Evolutionary conservation across 2,888 invertebrate species (phyloP), one percentile per base, ranked within the genome.

Genomic region (Nymphalis c-album): DNA sequence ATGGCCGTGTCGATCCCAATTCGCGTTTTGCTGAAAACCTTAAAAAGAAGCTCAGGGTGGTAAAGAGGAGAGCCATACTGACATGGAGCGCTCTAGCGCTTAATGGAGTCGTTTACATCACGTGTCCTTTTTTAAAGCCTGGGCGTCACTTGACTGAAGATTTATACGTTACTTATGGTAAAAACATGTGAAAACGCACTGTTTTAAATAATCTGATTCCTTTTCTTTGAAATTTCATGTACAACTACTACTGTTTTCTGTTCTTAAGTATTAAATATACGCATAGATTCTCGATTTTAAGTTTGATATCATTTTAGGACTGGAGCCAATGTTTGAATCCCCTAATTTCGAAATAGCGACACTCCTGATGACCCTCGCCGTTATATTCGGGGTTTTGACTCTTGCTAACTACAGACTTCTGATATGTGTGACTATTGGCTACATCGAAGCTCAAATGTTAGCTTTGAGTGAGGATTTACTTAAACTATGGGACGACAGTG

Each of bases 401-500:
- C 7, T 57, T n/a, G 55, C 55, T 2, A 57, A 57, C 35, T 31
- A 31, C 35, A 57, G 31, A 0, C 79, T 86, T 18, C 71, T 85
- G 1, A 80, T 87, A 5, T 72, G 85, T 51, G 71, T 83, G 1
- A 73, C 75, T 16, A 35, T 57, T 7, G 88, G 87, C 0, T 86
- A 85, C 67, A 80, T 78, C 0, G 86, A 87, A 73, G 82, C 85
- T 0, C 85, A 86, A 67, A 81, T 86, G 75, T 62, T 82, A 0
- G 78, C 85, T 3, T 71, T 86, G 2, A 82, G 82, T 51, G 73
- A 84, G 68, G 86, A 87, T 75, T 62, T 87, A 7, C 46, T 66
- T 1, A 66, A 75, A 31, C 48, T 87, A 3, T 86, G 84, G 83
- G 67, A 76, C 16, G 85, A 85, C 47, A 83, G 83, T 6, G 55